Evolutionary conservation across 2,113 vertebrate species (phyloP), one percentile per base, ranked within the genome.

Genomic region (Pelecanus crispus): DNA sequence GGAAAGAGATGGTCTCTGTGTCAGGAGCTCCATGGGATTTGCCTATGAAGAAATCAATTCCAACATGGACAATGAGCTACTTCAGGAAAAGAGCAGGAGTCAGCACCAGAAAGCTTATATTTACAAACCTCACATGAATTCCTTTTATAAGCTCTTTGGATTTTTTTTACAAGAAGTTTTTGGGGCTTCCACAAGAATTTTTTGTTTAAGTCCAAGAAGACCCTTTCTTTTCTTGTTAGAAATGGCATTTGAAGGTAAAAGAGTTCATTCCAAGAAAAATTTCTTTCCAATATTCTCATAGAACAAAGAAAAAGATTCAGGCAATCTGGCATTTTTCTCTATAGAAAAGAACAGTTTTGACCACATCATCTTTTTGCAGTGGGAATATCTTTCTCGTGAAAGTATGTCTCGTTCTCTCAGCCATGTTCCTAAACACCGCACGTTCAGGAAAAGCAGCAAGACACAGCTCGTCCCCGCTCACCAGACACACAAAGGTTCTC

Each of bases 1-100:
- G 68, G 31, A 67, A 71, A 26, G 53, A 55, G 34, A 28, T 0
- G 0, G 9, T 29, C 28, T 50, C 20, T 17, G 52, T 2, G 0
- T 49, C 44, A 45, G 65, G 15, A 90, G 47, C 25, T 45, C 29
- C 13, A 1, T 7, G 44, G 49, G 34, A 47, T 81, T 73, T 61
- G 38, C 31, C 67, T 38, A 5, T 24, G 32, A 34, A 62, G 78
- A 70, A 66, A 67, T 67, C 13, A 15, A 9, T 74, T 74, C 65
- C 65, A 53, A 25, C 13, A 13, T 0, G 42, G 52, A 18, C 40
- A 70, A 38, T 19, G 81, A 93, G 56, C 20, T 63, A 21, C 59
- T 67, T 42, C 29, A 9, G 11, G 40, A 53, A 78, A 89, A 58
- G 0, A 62, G 34, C 24, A 58, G 45, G 20, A 74, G 81, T 58